Conservation (phyloP, 2,113 vertebrate species). For the Corythornis cristatus region DNA sequence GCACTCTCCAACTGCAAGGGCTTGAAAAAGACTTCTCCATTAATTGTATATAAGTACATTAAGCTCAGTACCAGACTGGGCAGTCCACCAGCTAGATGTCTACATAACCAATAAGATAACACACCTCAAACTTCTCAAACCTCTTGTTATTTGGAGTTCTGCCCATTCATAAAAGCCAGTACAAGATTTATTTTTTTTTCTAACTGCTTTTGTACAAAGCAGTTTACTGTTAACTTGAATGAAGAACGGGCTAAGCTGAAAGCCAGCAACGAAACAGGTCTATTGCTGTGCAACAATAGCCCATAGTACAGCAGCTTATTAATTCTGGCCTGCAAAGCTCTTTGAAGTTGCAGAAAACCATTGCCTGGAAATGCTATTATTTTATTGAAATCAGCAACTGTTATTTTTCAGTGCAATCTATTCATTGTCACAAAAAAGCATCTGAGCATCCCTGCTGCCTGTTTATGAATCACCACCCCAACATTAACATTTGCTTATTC, state of each 20-base stretch:
- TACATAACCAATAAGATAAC: not conserved
- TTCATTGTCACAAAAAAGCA: constrained; percentile 37
- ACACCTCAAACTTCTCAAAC: not conserved
- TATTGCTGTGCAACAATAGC: not conserved
- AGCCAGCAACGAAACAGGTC: not conserved
- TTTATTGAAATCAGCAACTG: constrained; percentile 66
- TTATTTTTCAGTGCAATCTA: constrained; percentile 47
- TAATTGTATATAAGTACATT: not conserved
- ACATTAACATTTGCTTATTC: not conserved
- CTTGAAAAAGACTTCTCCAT: not conserved
- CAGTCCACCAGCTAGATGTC: not conserved
- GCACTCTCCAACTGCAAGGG: not conserved
- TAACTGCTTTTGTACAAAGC: not conserved
- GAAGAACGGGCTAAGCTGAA: not conserved
- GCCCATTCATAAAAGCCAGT: not conserved
- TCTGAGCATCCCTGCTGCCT: not conserved
- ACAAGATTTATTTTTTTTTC: not conserved
- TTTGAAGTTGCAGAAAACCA: constrained; percentile 17
- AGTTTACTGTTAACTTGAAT: not conserved
- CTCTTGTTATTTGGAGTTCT: not conserved
- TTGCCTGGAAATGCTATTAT: constrained; percentile 46
- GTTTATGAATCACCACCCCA: not conserved
- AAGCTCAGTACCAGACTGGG: not conserved
- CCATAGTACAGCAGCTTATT: not conserved
- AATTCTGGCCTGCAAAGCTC: constrained; percentile 2